Evolutionary conservation across 2,113 vertebrate genomes (phyloP).

Genomic region (Epinephelus lanceolatus): DNA sequence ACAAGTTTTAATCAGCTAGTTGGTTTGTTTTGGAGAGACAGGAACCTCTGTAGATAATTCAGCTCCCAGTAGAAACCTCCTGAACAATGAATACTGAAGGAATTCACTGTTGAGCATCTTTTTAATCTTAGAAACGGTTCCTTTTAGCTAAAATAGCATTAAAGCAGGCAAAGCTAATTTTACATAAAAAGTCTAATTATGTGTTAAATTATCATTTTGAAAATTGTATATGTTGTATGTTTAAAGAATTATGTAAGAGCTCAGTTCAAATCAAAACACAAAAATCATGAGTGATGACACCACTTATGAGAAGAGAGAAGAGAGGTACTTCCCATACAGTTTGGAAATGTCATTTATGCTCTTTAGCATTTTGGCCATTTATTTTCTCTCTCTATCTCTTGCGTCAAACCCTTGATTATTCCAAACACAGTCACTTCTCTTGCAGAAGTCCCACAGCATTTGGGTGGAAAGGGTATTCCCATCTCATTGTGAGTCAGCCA

Average conservation of each 20-base stretch:
- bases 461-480: neutral
- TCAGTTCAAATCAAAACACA: neutral
- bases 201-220: neutral
- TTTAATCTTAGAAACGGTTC: too few species aligned
- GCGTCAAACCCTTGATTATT: neutral
- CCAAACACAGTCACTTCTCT: neutral
- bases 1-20: too few species aligned
- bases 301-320: neutral
- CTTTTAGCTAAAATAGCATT: neutral
- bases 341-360: neutral
- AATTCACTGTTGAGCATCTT: too few species aligned
- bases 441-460: neutral
- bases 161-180: neutral
- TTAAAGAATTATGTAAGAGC: neutral
- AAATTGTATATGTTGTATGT: neutral
- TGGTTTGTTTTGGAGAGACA: too few species aligned
- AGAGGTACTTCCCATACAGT: neutral
- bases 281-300: neutral
- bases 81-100: too few species aligned
- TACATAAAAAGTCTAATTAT: neutral
- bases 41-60: too few species aligned
- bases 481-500: neutral
- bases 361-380: neutral
- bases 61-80: too few species aligned
- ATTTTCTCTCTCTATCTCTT: neutral